Evolutionary conservation across 2,797 vertebrate genomes (phyloP).

Genomic region (Rhynchonycteris naso): DNA sequence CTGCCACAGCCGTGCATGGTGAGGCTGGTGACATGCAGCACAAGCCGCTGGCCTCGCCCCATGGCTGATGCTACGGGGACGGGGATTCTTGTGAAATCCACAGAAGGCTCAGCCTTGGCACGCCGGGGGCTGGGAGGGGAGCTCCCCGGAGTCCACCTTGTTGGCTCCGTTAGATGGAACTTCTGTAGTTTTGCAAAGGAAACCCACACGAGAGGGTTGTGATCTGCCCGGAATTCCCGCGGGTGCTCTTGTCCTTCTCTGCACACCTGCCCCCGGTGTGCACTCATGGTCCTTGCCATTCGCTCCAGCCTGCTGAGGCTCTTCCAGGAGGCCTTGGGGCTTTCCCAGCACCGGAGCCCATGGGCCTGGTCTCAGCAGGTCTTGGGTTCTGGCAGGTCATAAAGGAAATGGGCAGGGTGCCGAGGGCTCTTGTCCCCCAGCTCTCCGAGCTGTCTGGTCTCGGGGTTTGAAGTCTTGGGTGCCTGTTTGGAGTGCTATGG

Average conservation of each 20-base stretch:
- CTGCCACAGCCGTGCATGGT: fast-evolving
- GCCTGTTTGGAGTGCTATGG: not conserved
- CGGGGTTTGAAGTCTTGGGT: not conserved
- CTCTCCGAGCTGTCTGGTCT: not conserved
- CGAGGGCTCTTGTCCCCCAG: fast-evolving
- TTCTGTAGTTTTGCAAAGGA: not conserved
- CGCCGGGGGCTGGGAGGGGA: fast-evolving
- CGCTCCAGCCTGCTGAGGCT: not conserved
- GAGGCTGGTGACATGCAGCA: fast-evolving
- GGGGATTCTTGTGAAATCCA: not conserved
- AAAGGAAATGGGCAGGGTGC: fast-evolving
- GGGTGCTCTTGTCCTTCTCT: too few species aligned
- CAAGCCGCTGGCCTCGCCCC: not conserved
- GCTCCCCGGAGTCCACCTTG: fast-evolving
- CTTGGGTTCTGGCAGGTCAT: not conserved
- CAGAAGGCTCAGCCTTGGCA: not conserved
- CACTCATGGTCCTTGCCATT: not conserved
- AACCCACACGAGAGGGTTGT: fast-evolving
- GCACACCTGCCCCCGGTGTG: not conserved
- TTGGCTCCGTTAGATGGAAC: not conserved
- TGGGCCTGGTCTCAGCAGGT: not conserved
- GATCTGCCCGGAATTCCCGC: fast-evolving
- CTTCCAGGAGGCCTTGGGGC: not conserved
- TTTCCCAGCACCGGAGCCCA: fast-evolving
- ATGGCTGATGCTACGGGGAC: not conserved